A percentile compares a stretch with the other conserved stretches of the same genome.
Evolutionary conservation across 2,888 invertebrate species (phyloP).

Genomic region (Lasioglossum villosulum): DNA sequence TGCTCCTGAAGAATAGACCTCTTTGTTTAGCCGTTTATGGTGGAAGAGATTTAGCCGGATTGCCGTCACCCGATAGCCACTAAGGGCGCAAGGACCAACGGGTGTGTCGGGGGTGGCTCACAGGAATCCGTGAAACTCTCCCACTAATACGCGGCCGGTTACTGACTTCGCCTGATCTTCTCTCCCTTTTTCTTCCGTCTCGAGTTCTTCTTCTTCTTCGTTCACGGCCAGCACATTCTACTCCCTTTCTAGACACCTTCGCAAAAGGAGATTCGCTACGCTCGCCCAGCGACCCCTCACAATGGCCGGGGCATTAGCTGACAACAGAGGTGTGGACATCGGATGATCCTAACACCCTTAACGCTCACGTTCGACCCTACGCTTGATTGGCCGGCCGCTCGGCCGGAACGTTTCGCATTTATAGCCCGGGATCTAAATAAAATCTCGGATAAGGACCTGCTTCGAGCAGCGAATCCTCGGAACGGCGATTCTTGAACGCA

Average conservation of each 20-base stretch:
- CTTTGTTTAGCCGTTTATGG: constrained; percentile 85
- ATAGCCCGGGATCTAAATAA: constrained; percentile 83
- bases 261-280: constrained; percentile 67
- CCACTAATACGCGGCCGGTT: constrained; percentile 75
- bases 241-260: constrained; percentile 42
- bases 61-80: constrained; percentile 81
- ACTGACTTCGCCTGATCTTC: constrained; percentile 64
- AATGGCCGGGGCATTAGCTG: constrained; percentile 81
- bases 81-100: constrained; percentile 57
- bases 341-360: constrained; percentile 73
- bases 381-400: constrained; percentile 75
- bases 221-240: constrained; percentile 44
- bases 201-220: constrained; percentile 55
- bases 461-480: constrained; percentile 43
- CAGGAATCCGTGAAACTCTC: constrained; percentile 69
- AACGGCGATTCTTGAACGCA: not conserved
- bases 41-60: constrained; percentile 84
- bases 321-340: constrained; percentile 84
- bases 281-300: constrained; percentile 73
- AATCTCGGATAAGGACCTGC: constrained; percentile 79
- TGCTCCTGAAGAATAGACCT: constrained; percentile 82
- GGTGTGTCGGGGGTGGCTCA: constrained; percentile 43
- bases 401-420: constrained; percentile 79
- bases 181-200: constrained; percentile 27
- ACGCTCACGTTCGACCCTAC: constrained; percentile 54